Base-by-base conservation (phyloP, 2,113 vertebrate species). In the Aegypius monachus region DNA sequence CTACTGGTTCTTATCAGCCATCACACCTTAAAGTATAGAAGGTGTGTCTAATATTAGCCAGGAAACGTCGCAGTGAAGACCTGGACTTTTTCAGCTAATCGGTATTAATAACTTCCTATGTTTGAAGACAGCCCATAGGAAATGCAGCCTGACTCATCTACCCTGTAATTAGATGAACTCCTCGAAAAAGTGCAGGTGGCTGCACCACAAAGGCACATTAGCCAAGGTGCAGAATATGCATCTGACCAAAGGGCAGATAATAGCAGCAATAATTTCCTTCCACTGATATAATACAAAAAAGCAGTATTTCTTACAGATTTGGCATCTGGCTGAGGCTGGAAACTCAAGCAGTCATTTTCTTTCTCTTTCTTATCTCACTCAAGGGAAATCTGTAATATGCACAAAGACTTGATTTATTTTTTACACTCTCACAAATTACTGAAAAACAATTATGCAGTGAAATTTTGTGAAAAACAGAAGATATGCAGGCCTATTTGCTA, bases 161-260 rank as follows among this genome's bases (percentile, higher is more conserved):
- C 72, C 81, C 89, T 10, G 32, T 95, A 97, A 97, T 97, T 91
- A 97, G 90, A 91, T 71, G 59, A 95, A 94, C 67, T 88, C 93
- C 86, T 79, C 66, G 10, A 97, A 95, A 97, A 97, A 97, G 80
- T 81, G 86, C 97, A 97, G 95, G 96, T 96, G 97, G 95, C 92
- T 95, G 72, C 68, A 75, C 84, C 72, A 66, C 71, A 83, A 91
- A 92, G 84, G 80, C 90, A 58, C 68, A 19, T 71, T 92, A 94
- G 87, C 85, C 52, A 45, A 34, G 59, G 94, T 93, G 88, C 62
- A 87, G 92, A 95, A 89, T 77, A 65, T 38, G 77, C 70, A 83
- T 34, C 91, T 81, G 90, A 94, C 86, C 92, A 95, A 87, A 96
- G 81, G 94, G 80, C 84, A 93, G 97, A 94, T 71, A 96, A 96